phyloP scores from a whole-genome alignment of 2,113 vertebrate genomes.

The Seriola aureovittata region DNA sequence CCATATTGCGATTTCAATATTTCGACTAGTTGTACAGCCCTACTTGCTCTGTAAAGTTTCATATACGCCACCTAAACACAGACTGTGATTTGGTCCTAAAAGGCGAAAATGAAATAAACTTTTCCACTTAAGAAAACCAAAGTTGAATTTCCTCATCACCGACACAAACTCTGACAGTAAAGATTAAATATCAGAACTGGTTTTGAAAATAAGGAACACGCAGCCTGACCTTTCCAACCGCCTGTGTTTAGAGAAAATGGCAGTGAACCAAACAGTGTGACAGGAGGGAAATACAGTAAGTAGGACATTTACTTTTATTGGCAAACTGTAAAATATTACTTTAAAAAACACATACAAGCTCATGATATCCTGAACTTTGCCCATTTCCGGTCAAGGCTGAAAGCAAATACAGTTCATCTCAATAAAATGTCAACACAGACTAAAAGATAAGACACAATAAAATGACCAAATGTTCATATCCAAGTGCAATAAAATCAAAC shows the following conservation, averaged over 20 bases:
- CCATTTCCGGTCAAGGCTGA: neutral
- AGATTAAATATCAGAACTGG: neutral
- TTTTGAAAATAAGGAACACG: neutral
- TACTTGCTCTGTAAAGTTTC: too few species aligned
- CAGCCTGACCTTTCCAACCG: constrained; percentile 18
- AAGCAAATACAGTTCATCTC: neutral
- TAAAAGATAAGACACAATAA: neutral
- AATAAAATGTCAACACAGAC: neutral
- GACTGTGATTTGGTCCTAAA: too few species aligned
- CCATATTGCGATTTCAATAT: too few species aligned
- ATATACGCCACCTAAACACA: too few species aligned
- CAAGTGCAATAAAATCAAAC: neutral
- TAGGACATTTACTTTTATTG: constrained; percentile 9
- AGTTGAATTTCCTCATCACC: too few species aligned
- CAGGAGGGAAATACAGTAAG: neutral
- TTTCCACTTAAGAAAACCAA: too few species aligned
- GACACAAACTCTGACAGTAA: neutral
- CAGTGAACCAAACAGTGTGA: neutral
- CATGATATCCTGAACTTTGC: too few species aligned
- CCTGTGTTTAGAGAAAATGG: too few species aligned
- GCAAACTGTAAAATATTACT: neutral
- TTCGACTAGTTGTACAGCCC: too few species aligned
- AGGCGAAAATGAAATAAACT: neutral
- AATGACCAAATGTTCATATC: neutral
- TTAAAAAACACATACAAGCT: neutral